Conservation (phyloP, 2,113 vertebrate genomes). For the Neoarius graeffei region DNA sequence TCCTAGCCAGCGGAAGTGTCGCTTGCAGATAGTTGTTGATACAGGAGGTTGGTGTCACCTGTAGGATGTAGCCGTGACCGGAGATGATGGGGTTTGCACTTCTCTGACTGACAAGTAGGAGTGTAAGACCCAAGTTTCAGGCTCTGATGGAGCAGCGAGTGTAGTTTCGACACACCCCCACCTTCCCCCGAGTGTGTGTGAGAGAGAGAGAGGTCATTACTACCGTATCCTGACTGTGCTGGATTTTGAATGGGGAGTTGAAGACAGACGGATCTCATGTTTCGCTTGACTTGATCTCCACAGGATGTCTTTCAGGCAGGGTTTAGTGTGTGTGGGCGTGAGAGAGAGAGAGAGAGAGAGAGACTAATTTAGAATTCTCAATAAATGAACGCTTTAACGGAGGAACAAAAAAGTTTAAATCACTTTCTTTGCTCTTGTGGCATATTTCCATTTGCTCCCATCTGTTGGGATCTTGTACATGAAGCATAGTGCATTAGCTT, state of each 20-base stretch:
- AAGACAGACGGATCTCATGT: conserved; percentile 25
- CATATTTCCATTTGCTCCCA: neutral
- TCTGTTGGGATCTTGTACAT: conserved; percentile 24
- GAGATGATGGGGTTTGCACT: neutral
- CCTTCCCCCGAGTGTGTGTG: neutral
- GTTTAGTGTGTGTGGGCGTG: neutral
- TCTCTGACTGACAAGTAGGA: neutral
- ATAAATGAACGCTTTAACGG: neutral
- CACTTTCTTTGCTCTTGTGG: neutral
- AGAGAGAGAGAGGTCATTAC: neutral
- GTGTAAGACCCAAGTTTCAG: neutral
- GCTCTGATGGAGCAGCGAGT: neutral
- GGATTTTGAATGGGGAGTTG: conserved; percentile 32
- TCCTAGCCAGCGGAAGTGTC: no score
- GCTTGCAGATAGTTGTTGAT: no score
- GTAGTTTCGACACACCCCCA: neutral
- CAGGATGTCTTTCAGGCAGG: conserved; percentile 12
- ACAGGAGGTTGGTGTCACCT: neutral
- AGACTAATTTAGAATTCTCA: neutral
- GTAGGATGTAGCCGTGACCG: neutral
- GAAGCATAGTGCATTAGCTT: conserved; percentile 48
- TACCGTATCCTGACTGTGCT: conserved; percentile 16
- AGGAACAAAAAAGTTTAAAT: neutral
- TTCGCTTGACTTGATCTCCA: conserved; percentile 34
- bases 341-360: neutral